Evolutionary conservation across 1,140 invertebrate species (phyloP).

Genomic region (Drosophila dunni): DNA sequence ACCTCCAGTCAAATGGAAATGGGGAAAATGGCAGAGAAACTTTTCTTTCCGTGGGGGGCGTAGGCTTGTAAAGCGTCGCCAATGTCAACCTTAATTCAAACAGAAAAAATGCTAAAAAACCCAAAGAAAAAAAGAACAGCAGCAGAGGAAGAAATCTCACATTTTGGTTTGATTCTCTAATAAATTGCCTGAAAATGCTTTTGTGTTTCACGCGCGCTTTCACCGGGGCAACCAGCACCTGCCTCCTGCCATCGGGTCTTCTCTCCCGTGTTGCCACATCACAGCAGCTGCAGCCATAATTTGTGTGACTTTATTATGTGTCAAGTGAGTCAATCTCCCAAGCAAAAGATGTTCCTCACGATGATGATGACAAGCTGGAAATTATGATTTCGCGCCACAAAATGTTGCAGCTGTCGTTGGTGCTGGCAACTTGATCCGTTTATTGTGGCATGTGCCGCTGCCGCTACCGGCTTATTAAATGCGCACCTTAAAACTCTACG

Average conservation of each 20-base stretch:
- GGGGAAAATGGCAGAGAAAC: slow-evolving; percentile 6
- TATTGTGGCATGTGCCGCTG: slow-evolving; percentile 74
- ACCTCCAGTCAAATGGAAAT: slow-evolving; percentile 47
- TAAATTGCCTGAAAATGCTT: slow-evolving; percentile 78
- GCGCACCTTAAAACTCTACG: slow-evolving; percentile 41
- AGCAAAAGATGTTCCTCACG: slow-evolving; percentile 16
- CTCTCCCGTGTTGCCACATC: slow-evolving; percentile 8
- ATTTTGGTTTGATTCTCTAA: slow-evolving; percentile 61
- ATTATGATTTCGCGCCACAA: slow-evolving; percentile 51
- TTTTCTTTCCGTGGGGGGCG: slow-evolving; percentile 8
- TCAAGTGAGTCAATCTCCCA: slow-evolving; percentile 79
- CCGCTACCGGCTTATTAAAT: slow-evolving; percentile 54
- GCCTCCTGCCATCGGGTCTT: slow-evolving; percentile 3
- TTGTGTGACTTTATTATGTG: slow-evolving; percentile 81
- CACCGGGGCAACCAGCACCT: slow-evolving; percentile 66
- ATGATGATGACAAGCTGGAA: slow-evolving; percentile 34
- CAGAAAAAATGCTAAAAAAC: not conserved
- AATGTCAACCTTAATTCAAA: slow-evolving; percentile 31
- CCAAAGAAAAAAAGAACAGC: not conserved
- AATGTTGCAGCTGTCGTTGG: slow-evolving; percentile 19
- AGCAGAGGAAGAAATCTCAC: slow-evolving; percentile 53
- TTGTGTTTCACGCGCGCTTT: slow-evolving; percentile 79
- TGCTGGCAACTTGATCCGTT: slow-evolving; percentile 54
- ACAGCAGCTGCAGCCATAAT: slow-evolving; percentile 75
- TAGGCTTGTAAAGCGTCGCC: slow-evolving; percentile 39